These are phyloP conservation scores for Ectemnius lituratus DNA, from an alignment of 2,888 invertebrate genomes.

Conservation along the genomic window DNA sequence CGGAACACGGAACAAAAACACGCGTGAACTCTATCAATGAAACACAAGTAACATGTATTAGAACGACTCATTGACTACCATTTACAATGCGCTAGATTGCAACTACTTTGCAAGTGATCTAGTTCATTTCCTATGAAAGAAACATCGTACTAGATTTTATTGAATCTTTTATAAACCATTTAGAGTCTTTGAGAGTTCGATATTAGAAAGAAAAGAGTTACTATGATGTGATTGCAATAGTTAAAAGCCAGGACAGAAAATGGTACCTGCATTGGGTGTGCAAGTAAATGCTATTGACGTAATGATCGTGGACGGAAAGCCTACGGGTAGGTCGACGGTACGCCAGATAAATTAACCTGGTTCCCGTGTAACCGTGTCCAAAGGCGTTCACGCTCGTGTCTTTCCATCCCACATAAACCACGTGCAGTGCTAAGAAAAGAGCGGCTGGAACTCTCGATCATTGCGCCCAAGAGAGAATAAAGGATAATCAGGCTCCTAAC, in stretches of 20 bases:
- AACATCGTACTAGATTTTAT: too few relatives aligned
- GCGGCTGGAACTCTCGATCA: slow-evolving; percentile 32
- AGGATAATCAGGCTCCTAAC: too few relatives aligned
- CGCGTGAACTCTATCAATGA: slow-evolving; percentile 3
- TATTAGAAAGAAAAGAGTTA: neutral
- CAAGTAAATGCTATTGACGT: slow-evolving; percentile 29
- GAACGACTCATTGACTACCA: neutral
- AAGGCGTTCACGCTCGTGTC: slow-evolving; percentile 10
- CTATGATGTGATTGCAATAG: neutral
- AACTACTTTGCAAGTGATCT: too few relatives aligned
- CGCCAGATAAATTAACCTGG: slow-evolving; percentile 35
- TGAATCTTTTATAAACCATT: too few relatives aligned
- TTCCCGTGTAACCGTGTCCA: slow-evolving; percentile 19
- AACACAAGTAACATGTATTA: neutral
- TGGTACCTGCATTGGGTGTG: slow-evolving; percentile 27
- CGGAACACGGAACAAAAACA: slow-evolving; percentile 7
- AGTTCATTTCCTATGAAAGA: too few relatives aligned
- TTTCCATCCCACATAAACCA: slow-evolving; percentile 23
- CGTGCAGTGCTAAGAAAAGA: slow-evolving; percentile 16
- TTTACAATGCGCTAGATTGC: too few relatives aligned
- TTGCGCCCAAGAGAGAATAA: neutral
- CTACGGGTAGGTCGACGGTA: slow-evolving; percentile 36
- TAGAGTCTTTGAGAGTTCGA: neutral
- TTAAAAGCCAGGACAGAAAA: slow-evolving; percentile 10
- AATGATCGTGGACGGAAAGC: slow-evolving; percentile 20